Percentiles rank a stretch among this genome's conserved stretches.
phyloP scores from a whole-genome alignment of 1,140 invertebrate species.

The Ericerus pela region DNA sequence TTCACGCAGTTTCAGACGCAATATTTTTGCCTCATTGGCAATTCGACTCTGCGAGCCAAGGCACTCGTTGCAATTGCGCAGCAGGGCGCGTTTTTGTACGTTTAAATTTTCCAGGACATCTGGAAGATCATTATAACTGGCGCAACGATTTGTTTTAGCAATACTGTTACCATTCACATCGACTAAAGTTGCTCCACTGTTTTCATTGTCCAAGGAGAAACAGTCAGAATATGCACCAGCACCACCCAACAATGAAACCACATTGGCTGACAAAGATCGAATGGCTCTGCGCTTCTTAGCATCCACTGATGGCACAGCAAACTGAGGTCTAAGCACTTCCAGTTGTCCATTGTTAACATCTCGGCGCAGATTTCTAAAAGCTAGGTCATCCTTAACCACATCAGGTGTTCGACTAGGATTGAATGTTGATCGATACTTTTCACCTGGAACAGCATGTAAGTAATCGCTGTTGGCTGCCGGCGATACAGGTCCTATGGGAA shows the following conservation, averaged over 20 bases:
- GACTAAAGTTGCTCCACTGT: not conserved
- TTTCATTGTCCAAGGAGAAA: not conserved
- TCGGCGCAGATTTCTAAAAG: conserved; percentile 66
- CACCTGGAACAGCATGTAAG: conserved; percentile 51
- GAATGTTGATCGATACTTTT: conserved; percentile 41
- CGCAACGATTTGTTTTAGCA: not conserved
- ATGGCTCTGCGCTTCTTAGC: conserved; percentile 52
- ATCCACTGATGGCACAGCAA: conserved; percentile 18
- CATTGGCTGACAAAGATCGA: conserved; percentile 62
- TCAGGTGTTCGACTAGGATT: conserved; percentile 56
- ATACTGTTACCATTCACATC: not conserved
- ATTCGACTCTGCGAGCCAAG: not conserved
- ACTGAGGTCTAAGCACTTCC: not conserved
- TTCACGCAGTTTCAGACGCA: not conserved
- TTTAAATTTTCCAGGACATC: not conserved
- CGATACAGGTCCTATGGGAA: conserved; percentile 64
- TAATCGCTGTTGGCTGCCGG: conserved; percentile 64
- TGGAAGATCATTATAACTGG: conserved; percentile 11
- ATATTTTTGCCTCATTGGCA: not conserved
- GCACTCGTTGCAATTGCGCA: too few species aligned
- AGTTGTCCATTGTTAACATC: conserved; percentile 32
- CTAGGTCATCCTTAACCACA: conserved; percentile 70
- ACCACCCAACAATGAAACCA: conserved; percentile 46
- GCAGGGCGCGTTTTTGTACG: too few species aligned
- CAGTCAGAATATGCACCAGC: conserved; percentile 11